These are phyloP conservation scores for Aldrovandia affinis DNA, from an alignment of 2,797 vertebrate genomes.

Conservation along the genomic window DNA sequence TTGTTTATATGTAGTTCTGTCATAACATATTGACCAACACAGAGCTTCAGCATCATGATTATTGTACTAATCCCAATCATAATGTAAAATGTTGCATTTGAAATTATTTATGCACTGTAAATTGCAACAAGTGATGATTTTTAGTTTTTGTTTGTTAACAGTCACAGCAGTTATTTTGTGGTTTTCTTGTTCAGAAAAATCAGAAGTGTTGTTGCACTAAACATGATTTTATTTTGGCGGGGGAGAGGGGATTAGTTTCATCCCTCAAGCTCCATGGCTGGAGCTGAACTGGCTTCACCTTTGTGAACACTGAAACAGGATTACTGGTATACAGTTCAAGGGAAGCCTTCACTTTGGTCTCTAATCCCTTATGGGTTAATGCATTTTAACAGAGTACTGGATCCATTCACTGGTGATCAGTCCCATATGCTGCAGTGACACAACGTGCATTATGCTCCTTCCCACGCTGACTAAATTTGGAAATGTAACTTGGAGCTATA, in stretches of 20 bases:
- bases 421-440: constrained; percentile 26
- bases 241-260: background rate
- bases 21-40: background rate
- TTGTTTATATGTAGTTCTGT: background rate
- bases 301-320: constrained; percentile 17
- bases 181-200: constrained; percentile 1
- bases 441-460: background rate
- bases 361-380: constrained; percentile 26
- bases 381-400: background rate
- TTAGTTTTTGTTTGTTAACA: background rate
- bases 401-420: constrained; percentile 2
- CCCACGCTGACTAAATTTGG: background rate
- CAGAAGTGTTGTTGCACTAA: constrained; percentile 4
- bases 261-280: background rate
- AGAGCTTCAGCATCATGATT: background rate
- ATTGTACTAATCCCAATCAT: background rate
- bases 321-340: constrained; percentile 26
- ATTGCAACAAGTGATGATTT: background rate
- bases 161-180: background rate
- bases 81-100: background rate
- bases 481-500: background rate
- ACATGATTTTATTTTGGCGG: background rate
- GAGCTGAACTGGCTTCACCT: constrained; percentile 14
- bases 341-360: constrained; percentile 22
- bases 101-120: background rate